Evolutionary conservation across 2,113 vertebrate species (phyloP).

Genomic region (Sapayoa aenigma): DNA sequence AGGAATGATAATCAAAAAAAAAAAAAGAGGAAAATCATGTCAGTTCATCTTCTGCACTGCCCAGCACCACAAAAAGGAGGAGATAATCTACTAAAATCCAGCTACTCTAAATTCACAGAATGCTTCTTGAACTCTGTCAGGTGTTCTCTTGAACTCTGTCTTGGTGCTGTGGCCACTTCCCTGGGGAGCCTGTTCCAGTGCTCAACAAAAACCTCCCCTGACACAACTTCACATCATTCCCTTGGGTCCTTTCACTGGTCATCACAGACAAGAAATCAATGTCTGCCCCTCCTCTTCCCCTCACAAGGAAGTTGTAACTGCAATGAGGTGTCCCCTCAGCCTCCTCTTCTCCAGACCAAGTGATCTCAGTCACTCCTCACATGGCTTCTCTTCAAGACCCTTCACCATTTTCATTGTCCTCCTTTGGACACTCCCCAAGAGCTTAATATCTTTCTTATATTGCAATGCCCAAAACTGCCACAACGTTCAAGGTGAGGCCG

Average conservation of each 20-base stretch:
- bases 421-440: not conserved
- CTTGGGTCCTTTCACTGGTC: not conserved
- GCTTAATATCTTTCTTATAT: not conserved
- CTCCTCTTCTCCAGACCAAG: not conserved
- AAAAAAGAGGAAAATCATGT: not conserved
- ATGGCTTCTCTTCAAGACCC: not conserved
- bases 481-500: not conserved
- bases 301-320: not conserved
- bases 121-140: not conserved
- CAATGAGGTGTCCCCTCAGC: not conserved
- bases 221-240: not conserved
- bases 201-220: not conserved
- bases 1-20: not conserved
- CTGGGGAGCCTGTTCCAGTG: not conserved
- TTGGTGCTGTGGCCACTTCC: not conserved
- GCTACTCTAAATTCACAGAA: not conserved
- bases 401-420: not conserved
- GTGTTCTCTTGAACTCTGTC: too few relatives aligned
- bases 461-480: not conserved
- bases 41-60: not conserved
- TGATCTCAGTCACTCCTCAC: not conserved
- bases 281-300: not conserved
- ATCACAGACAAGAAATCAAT: not conserved
- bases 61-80: not conserved
- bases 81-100: not conserved